phyloP scores from a whole-genome alignment of 2,113 vertebrate species.

The Beaufortia kweichowensis region DNA sequence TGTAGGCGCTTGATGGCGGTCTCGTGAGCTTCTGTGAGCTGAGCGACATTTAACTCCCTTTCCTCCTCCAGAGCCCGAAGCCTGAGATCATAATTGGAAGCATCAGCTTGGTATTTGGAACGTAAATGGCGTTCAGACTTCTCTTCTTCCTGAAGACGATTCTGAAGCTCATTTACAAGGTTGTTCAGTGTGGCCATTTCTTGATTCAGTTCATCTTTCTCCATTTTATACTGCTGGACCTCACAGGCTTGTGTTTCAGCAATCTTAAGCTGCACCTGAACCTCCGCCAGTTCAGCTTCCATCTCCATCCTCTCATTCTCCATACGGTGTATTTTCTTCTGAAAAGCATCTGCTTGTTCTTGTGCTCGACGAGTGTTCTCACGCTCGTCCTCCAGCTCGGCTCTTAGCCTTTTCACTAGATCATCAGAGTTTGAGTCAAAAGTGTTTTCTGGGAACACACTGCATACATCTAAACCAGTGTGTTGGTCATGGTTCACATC shows the following conservation, averaged over 20 bases:
- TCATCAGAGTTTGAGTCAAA: constrained; percentile 34
- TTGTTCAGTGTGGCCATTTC: constrained; percentile 64
- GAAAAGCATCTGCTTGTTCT: constrained; percentile 64
- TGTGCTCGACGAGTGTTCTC: constrained; percentile 60
- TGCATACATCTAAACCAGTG: no score
- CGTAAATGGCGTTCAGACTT: constrained; percentile 41
- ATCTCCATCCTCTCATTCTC: constrained; percentile 66
- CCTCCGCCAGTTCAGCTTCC: constrained; percentile 64
- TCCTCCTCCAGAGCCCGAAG: constrained; percentile 60
- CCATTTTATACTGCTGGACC: constrained; percentile 69
- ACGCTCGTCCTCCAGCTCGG: constrained; percentile 66
- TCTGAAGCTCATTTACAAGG: constrained; percentile 67
- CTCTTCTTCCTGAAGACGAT: constrained; percentile 62
- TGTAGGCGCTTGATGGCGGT: constrained; percentile 56
- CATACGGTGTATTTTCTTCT: constrained; percentile 64
- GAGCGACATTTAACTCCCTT: constrained; percentile 37
- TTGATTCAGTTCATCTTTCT: constrained; percentile 74
- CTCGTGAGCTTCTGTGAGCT: constrained; percentile 55
- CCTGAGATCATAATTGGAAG: constrained; percentile 56
- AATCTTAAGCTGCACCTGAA: constrained; percentile 65
- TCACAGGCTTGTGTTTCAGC: constrained; percentile 69
- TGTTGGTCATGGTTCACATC: background rate
- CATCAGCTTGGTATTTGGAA: constrained; percentile 59
- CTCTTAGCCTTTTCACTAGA: constrained; percentile 64
- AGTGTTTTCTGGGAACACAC: background rate